Base-by-base conservation (phyloP, 1,140 invertebrate species). In the Chlorops oryzae region DNA sequence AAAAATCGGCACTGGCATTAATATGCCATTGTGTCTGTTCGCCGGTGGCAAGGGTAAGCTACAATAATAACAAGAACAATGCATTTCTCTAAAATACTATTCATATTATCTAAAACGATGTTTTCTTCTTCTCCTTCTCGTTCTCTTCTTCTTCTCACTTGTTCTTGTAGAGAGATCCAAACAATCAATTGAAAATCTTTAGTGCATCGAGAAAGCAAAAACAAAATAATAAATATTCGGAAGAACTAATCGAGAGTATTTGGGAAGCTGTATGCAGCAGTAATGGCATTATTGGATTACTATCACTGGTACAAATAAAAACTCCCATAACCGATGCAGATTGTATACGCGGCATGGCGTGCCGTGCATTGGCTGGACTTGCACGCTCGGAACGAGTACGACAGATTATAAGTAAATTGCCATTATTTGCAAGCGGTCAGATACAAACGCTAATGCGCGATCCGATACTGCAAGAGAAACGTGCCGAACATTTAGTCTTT, bases 321-420 rank as follows among this genome's bases (percentile, higher is more conserved):
- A 87, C 86, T 9, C 95, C 96, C 0, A 91, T 98, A 20, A 97
- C 92, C 2, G 95, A 98, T 78, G 96, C 95, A 3, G 96, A 98
- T 74, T 86, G 85, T 35, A 88, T 98, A 57, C 77, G 95, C 28
- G 89, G 90, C 3, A 75, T 98, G 57, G 91, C 95, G 2, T 96
- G 94, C 65, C 80, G 90, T 58, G 92, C 93, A 3, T 77, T 98
- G 15, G 88, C 90, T 46, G 96, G 95, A 2, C 76, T 98, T 23
- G 90, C 94, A 3, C 77, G 94, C 21, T 92, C 88, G 54, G 88
- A 94, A 68, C 91, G 87, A 38, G 90, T 98, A 1, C 75, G 88
- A 9, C 95, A 98, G 77, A 97, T 99, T 58, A 87, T 98, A 40
- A 87, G 91, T 59, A 97, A 98, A 75, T 78, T 99, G 37, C 92